Percentiles rank a stretch among this genome's conserved stretches.
phyloP scores from a whole-genome alignment of 2,113 vertebrate genomes.

The Xyrauchen texanus region DNA sequence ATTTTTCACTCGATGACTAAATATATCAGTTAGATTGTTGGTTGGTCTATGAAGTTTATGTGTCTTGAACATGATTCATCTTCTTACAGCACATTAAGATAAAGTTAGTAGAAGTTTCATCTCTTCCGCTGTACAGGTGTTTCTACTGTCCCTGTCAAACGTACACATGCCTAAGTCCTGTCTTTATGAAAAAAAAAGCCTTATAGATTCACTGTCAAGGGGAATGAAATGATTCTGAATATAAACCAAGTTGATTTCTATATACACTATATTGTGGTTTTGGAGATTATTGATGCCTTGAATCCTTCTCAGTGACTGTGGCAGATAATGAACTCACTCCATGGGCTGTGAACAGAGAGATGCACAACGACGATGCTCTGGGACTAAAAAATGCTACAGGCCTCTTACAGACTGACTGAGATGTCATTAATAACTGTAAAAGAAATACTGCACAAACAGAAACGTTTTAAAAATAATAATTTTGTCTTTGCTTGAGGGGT shows the following conservation, averaged over 20 bases:
- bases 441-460: constrained; percentile 35
- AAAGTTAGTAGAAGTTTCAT: not conserved
- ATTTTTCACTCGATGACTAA: constrained; percentile 7
- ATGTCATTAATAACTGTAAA: constrained; percentile 42
- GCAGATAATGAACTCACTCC: constrained; percentile 46
- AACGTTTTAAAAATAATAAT: constrained; percentile 53
- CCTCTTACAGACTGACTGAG: constrained; percentile 44
- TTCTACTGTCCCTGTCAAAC: no score
- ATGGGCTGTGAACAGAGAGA: constrained; percentile 41
- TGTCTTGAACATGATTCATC: no score
- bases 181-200: constrained; percentile 4
- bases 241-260: constrained; percentile 50
- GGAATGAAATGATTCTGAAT: constrained; percentile 12
- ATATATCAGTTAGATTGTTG: not conserved
- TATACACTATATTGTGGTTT: constrained; percentile 46
- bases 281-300: constrained; percentile 49
- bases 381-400: constrained; percentile 56
- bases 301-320: constrained; percentile 30
- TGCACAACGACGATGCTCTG: constrained; percentile 50
- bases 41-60: not conserved
- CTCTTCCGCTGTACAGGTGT: not conserved
- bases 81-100: not conserved
- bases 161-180: not conserved
- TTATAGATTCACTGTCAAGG: constrained; percentile 11
- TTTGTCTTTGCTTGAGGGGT: constrained; percentile 50